phyloP scores from a whole-genome alignment of 2,888 invertebrate genomes.

The Plutella xylostella region DNA sequence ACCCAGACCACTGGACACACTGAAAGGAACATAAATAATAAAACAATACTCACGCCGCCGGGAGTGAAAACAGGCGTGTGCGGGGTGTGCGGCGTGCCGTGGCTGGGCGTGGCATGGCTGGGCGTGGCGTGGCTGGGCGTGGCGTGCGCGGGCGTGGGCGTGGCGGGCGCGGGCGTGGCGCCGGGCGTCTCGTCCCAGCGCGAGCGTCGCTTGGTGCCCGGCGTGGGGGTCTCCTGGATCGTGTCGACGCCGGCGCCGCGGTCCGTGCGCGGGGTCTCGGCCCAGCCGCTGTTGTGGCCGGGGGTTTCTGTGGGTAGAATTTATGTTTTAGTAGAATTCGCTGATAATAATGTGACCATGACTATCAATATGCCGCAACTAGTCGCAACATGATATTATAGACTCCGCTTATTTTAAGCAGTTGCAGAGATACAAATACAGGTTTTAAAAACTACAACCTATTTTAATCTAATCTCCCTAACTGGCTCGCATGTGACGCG shows the following conservation, averaged over 20 bases:
- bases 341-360: no score
- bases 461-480: no score
- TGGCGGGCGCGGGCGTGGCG: slow-evolving; percentile 78
- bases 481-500: no score
- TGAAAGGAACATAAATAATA: background rate
- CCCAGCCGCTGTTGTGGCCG: slow-evolving; percentile 97
- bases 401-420: no score
- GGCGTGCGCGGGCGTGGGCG: slow-evolving; percentile 78
- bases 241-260: slow-evolving; percentile 81
- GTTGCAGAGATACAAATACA: no score
- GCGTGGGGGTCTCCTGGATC: slow-evolving; percentile 93
- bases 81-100: slow-evolving; percentile 71
- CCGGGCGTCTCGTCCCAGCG: slow-evolving; percentile 99
- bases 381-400: no score
- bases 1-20: no score
- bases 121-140: slow-evolving; percentile 82
- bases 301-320: slow-evolving; percentile 81
- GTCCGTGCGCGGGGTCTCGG: slow-evolving; percentile 97
- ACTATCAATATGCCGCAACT: no score
- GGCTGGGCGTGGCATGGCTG: slow-evolving; percentile 78
- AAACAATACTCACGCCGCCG: slow-evolving; percentile 71
- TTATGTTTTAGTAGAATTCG: no score
- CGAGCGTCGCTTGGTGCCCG: slow-evolving; percentile 94
- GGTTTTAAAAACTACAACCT: no score
- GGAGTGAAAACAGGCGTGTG: slow-evolving; percentile 79